Evolutionary conservation across 2,888 invertebrate genomes (phyloP), one percentile per base, ranked within the genome.

Genomic region (Pheosia tremula): DNA sequence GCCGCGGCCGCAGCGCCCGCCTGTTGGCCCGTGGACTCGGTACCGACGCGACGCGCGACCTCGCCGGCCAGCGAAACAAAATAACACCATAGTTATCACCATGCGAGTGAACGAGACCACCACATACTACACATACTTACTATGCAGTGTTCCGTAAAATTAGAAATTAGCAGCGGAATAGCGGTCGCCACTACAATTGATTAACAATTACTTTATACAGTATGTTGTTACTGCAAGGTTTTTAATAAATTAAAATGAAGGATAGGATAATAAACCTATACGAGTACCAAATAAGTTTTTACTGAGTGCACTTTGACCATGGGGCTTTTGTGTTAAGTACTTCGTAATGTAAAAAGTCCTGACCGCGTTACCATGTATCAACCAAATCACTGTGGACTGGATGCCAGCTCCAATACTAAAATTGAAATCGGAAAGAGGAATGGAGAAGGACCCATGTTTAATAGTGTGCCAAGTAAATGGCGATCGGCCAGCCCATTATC

Each of bases 41-140:
- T 69, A 67, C 70, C 70, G 68, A 53, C 58, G 57, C 60, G 74
- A 24, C 74, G 72, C 67, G 75, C 74, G 69, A 65, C 71, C 67
- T 63, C 63, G 66, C 64, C 47, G 11, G 59, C 49, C 60, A 58
- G 43, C 62, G 45, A 63, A 75, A 72, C 71, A 83, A 84, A 84
- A 86, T 84, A 84, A 84, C 77, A 75, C 78, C 78, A 82, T 80
- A 75, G 24, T 67, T 58, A 68, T 69, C 71, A 67, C 75, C 78
- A 80, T 75, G 76, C 69, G 79, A 69, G 64, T 59, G 79, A 84
- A 80, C 62, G 81, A 83, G 83, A 84, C 74, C 65, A 3, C 55
- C 55, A 39, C 55, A 55, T 55, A 55, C 39, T n/a, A 8, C 62
- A 74, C 68, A 64, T 61, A 70, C 41, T 37, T 61, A 70, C 37